Conservation (phyloP, 2,113 vertebrate genomes). For the Pachycephala philippinensis region DNA sequence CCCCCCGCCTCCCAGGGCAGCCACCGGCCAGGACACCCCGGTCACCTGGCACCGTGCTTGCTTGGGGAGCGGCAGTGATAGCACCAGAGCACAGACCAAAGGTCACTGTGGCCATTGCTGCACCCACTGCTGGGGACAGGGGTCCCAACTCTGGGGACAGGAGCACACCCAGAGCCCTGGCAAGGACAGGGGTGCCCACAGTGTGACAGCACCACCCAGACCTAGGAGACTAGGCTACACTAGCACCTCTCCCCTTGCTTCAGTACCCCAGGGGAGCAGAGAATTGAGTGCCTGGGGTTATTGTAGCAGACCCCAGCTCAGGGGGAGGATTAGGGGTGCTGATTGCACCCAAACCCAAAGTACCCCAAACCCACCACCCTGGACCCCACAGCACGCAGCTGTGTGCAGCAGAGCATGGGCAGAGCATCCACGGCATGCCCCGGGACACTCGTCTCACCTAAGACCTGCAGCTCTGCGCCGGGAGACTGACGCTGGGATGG, state of each 20-base stretch:
- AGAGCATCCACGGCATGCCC: background rate
- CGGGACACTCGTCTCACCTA: background rate
- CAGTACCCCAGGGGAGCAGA: background rate
- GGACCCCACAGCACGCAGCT: background rate
- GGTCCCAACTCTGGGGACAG: rapidly evolving
- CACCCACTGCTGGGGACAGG: rapidly evolving
- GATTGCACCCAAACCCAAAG: background rate
- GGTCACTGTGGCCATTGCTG: rapidly evolving
- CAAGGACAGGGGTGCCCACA: too few species aligned
- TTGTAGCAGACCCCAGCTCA: rapidly evolving
- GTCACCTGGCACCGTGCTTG: background rate
- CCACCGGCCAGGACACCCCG: background rate
- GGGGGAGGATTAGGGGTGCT: background rate
- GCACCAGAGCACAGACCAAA: background rate
- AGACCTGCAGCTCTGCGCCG: rapidly evolving
- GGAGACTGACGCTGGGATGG: rapidly evolving
- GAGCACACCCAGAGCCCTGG: background rate
- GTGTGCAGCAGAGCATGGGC: rapidly evolving
- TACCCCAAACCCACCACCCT: background rate
- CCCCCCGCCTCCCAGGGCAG: background rate
- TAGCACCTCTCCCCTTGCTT: background rate
- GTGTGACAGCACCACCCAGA: background rate
- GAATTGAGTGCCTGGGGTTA: background rate
- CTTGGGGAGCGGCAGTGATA: rapidly evolving
- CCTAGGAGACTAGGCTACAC: background rate